Evolutionary conservation across 2,113 vertebrate species (phyloP), one percentile per base, ranked within the genome.

Genomic region (Prionailurus viverrinus): DNA sequence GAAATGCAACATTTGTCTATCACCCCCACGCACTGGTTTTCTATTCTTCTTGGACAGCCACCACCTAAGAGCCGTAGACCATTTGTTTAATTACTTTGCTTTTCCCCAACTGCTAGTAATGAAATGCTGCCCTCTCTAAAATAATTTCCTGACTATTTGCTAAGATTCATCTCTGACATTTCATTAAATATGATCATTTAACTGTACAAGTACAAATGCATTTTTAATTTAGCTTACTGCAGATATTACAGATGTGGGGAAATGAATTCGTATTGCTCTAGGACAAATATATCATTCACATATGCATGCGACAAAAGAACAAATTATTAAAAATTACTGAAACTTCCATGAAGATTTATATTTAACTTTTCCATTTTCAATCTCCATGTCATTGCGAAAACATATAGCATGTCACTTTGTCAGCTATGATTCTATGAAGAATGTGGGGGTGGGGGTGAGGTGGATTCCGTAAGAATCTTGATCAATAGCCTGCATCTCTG

Each of bases 101-200:
- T 99, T 98, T 96, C 98, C 96, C 97, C 96, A 97, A 98, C 98
- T 98, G 98, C 97, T 89, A 90, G 98, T 98, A 99, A 98, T 98
- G 98, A 99, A 99, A 99, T 97, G 98, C 98, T 98, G 97, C 97
- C 98, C 98, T 98, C 99, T 98, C 98, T 99, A 98, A 99, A 99
- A 99, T 99, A 99, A 99, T 99, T 99, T 99, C 99, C 98, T 99
- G 98, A 98, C 98, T 99, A 98, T 99, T 99, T 99, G 98, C 99
- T 99, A 98, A 99, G 99, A 99, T 99, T 99, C 99, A 99, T 99
- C 99, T 99, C 98, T 99, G 98, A 99, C 99, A 99, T 99, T 99
- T 99, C 99, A 99, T 99, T 99, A 99, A 99, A 99, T 99, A 99
- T 99, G 99, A 99, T 99, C 99, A 99, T 99, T 99, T 99, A 99